Conservation (phyloP, 1,140 invertebrate genomes). For the Cydia strobilella region DNA sequence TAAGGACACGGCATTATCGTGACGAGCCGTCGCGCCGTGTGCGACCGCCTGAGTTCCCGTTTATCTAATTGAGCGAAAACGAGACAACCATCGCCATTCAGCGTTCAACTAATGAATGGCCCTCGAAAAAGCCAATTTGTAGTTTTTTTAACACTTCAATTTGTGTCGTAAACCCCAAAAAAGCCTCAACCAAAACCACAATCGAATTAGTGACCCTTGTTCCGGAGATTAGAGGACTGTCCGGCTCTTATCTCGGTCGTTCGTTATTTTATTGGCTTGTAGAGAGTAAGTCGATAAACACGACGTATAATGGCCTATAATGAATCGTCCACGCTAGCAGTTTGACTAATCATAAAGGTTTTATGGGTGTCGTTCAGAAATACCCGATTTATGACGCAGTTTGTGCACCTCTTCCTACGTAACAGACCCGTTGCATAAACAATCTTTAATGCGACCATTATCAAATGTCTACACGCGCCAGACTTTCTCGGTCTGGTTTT, state of each 20-base stretch:
- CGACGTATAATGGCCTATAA: conserved; percentile 78
- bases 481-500: conserved; percentile 15
- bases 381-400: conserved; percentile 60
- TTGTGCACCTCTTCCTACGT: conserved; percentile 39
- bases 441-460: conserved; percentile 47
- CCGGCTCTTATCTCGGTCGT: conserved; percentile 76
- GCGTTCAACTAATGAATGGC: conserved; percentile 75
- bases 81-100: conserved; percentile 71
- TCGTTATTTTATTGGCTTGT: conserved; percentile 80
- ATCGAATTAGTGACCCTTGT: conserved; percentile 80
- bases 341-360: conserved; percentile 79
- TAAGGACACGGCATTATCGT: conserved; percentile 11
- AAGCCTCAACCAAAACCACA: conserved; percentile 76
- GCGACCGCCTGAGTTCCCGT: conserved; percentile 69
- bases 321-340: conserved; percentile 76
- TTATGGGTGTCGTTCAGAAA: conserved; percentile 72
- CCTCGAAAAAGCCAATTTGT: conserved; percentile 76
- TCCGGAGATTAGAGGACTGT: conserved; percentile 78
- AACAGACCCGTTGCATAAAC: conserved; percentile 52
- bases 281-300: conserved; percentile 78
- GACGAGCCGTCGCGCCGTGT: conserved; percentile 50
- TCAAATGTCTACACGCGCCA: not conserved
- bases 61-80: conserved; percentile 80
- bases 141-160: conserved; percentile 79
- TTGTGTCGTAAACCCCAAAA: conserved; percentile 77